Percentiles rank a stretch among this genome's conserved stretches.
phyloP scores from a whole-genome alignment of 1,140 invertebrate genomes.

The Calephelis virginiensis region DNA sequence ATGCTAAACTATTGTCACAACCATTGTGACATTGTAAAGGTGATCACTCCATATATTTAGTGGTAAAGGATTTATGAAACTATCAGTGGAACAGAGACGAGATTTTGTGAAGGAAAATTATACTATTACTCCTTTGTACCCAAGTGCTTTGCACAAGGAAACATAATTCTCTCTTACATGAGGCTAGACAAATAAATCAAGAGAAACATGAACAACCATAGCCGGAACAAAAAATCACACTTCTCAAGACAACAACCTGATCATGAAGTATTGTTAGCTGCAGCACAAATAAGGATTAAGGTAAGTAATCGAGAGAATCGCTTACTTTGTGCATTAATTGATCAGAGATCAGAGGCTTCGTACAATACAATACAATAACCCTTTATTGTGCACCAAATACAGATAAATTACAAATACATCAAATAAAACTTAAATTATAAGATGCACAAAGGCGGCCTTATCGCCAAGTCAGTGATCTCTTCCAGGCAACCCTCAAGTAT shows the following conservation, averaged over 20 bases:
- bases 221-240: slow-evolving; percentile 21
- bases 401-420: no score
- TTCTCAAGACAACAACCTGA: slow-evolving; percentile 28
- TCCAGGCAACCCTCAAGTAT: no score
- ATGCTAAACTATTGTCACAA: neutral
- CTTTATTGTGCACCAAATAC: no score
- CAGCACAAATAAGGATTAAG: slow-evolving; percentile 31
- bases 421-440: no score
- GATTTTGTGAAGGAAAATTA: slow-evolving; percentile 29
- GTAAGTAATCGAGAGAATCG: slow-evolving; percentile 25
- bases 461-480: no score
- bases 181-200: slow-evolving; percentile 18
- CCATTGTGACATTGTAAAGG: neutral
- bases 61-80: slow-evolving; percentile 26
- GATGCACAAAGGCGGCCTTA: no score
- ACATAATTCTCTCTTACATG: slow-evolving; percentile 36
- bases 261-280: slow-evolving; percentile 33
- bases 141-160: slow-evolving; percentile 32
- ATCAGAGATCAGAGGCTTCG: slow-evolving; percentile 29
- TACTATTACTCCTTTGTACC: slow-evolving; percentile 35
- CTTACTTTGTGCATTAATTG: slow-evolving; percentile 31
- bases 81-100: slow-evolving; percentile 24
- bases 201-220: slow-evolving; percentile 19
- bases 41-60: neutral
- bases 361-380: neutral